Conservation (phyloP, 2,888 invertebrate genomes). For the Sarcophaga carnaria region DNA sequence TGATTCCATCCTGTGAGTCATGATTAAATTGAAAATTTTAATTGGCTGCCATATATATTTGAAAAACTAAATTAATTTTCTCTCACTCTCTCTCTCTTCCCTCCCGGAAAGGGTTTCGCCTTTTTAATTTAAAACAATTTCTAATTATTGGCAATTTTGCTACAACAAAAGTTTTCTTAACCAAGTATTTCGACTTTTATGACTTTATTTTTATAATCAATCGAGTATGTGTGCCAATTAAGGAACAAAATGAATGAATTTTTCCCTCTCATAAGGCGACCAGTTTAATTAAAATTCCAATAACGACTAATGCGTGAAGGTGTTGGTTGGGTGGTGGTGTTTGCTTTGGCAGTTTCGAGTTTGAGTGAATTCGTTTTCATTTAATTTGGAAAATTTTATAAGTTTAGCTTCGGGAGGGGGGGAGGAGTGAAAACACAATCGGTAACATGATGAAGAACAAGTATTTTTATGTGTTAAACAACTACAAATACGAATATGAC, state of each 20-base stretch:
- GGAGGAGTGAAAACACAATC: background rate
- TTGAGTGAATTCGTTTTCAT: background rate
- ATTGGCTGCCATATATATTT: too few relatives aligned
- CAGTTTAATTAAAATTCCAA: slow-evolving; percentile 31
- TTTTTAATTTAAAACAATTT: slow-evolving; percentile 4
- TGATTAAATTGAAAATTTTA: too few relatives aligned
- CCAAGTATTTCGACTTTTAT: background rate
- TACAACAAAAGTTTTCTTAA: slow-evolving; percentile 14
- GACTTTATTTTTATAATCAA: too few relatives aligned
- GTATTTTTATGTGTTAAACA: slow-evolving; percentile 8
- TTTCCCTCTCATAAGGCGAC: background rate
- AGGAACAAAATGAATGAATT: background rate
- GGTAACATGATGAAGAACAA: background rate
- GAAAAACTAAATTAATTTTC: too few relatives aligned
- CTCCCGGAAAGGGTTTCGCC: too few relatives aligned
- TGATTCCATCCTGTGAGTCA: too few relatives aligned
- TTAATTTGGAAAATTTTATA: too few relatives aligned
- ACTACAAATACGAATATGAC: slow-evolving; percentile 25
- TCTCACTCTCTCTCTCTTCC: too few relatives aligned
- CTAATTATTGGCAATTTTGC: background rate
- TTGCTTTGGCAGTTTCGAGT: too few relatives aligned
- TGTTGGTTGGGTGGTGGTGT: too few relatives aligned
- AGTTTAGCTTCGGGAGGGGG: background rate
- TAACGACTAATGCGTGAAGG: background rate
- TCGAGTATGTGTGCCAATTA: too few relatives aligned